Base-by-base conservation (phyloP, 2,113 vertebrate genomes). In the Calyptommatus sinebrachiatus region DNA sequence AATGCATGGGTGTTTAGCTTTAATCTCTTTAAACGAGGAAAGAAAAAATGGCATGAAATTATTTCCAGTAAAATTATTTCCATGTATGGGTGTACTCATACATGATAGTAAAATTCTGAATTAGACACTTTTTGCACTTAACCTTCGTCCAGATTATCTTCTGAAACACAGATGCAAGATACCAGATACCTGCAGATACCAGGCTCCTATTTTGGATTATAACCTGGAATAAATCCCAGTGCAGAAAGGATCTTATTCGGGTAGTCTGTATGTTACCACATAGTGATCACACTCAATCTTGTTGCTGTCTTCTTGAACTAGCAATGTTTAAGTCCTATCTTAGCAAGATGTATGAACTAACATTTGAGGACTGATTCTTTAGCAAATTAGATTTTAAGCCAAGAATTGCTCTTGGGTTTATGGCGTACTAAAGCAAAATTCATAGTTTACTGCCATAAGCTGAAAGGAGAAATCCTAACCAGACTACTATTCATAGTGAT, bases 11-110 rank as follows among this genome's bases (percentile, higher is more conserved):
- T 45, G 80, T 57, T 84, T 85, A 66, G 73, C 87, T 90, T 88
- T 65, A 62, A 83, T n/a, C 62, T 67, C 71, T 91, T 86, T 85
- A 86, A 81, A 83, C 78, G 83, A 85, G 85, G 85, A 80, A 85
- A 11, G 45, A 80, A 81, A 73, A 57, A 83, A 87, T 73, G 78
- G 62, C 66, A 88, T 73, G 76, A 69, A 76, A 84, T 67, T 60
- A 80, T 74, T 90, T 88, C 76, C 53, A 81, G 22, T 65, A 76
- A 73, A 5, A 3, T 87, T 45, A 66, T 69, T n/a, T n/a, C n/a
- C n/a, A n/a, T n/a, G n/a, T 31, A 60, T 75, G 28, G 31, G 20
- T 7, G 65, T 29, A 29, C 28, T 29, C 18, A 16, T 5, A 29
- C 65, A 66, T 12, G 5, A 66, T 2, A 29, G 28, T 29, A 66